Conservation (phyloP, 1,140 invertebrate species). For the Drusus annulatus region DNA sequence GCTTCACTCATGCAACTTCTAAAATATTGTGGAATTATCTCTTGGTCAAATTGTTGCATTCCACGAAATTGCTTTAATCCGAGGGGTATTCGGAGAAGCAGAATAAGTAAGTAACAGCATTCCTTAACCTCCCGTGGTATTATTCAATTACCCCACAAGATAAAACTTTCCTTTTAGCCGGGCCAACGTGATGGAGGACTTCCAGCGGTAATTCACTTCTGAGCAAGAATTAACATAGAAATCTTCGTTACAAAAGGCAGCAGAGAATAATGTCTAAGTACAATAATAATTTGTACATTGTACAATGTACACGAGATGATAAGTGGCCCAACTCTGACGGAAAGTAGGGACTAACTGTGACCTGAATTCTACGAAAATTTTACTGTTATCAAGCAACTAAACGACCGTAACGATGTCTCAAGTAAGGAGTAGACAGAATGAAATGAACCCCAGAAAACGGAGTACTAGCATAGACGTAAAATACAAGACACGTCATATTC, state of each 20-base stretch:
- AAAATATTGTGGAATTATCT: too few species aligned
- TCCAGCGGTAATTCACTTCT: conserved; percentile 26
- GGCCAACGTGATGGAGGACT: conserved; percentile 23
- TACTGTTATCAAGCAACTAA: too few species aligned
- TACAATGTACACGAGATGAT: neutral
- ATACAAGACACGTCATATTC: too few species aligned
- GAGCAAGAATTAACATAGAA: conserved; percentile 19
- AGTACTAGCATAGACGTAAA: too few species aligned
- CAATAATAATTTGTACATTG: neutral
- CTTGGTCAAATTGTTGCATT: too few species aligned
- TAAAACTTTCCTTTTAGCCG: conserved; percentile 27
- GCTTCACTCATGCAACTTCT: too few species aligned
- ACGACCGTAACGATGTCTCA: too few species aligned
- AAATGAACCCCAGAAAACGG: too few species aligned
- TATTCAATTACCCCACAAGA: conserved; percentile 30
- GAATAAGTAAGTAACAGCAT: neutral
- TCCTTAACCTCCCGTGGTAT: conserved; percentile 7
- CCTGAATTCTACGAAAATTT: too few species aligned
- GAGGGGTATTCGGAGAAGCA: too few species aligned
- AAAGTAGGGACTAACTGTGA: neutral
- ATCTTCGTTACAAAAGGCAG: conserved; percentile 16
- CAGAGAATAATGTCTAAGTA: neutral
- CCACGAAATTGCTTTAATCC: too few species aligned
- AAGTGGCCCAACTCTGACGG: neutral
- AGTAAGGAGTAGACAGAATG: too few species aligned